Evolutionary conservation across 2,888 invertebrate species (phyloP), one percentile per base, ranked within the genome.

Genomic region (Caenorhabditis macrosperma): DNA sequence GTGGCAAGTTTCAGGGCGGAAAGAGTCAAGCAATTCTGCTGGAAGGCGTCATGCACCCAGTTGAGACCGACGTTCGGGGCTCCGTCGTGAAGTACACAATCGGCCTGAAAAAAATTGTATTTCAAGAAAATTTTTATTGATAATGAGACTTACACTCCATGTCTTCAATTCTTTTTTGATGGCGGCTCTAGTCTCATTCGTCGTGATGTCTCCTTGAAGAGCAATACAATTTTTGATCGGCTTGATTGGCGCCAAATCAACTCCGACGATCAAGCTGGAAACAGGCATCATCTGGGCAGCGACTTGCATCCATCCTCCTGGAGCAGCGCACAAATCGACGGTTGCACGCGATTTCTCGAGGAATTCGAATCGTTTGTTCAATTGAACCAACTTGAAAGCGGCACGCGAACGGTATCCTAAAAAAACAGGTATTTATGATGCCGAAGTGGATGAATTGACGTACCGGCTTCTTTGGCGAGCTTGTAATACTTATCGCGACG

Each of bases 401-500:
- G 99, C 96, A 93, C 99, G 94, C 85, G 98, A 97, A 85, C 99
- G 94, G 91, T 94, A 99, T 88, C 99, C 97, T 96, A 90, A 17
- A 44, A 54, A 22, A n/a, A 20, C 0, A 2, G 9, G 28, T 66
- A 54, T 35, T 52, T 75, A 22, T n/a, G 41, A 10, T 3, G 22
- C 1, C 24, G 26, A 46, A 60, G 17, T 52, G n/a, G 22, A 48
- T 44, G 17, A 20, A 57, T 9, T 5, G 15, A 69, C 69, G 26
- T 50, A 96, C 96, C 98, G 89, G 97, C 96, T 93, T 99, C 98
- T 92, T 99, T 99, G 10, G 99, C 98, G 88, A 99, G 93, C 90
- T 96, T 95, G 92, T 99, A 99, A 92, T 95, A 99, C 93, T 96
- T 98, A 94, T 99, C 99, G 92, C 95, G 95, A 57, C 99, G 94